Percentiles rank a stretch among this genome's conserved stretches.
phyloP scores from a whole-genome alignment of 2,888 invertebrate genomes.

The Netelia virgata region DNA sequence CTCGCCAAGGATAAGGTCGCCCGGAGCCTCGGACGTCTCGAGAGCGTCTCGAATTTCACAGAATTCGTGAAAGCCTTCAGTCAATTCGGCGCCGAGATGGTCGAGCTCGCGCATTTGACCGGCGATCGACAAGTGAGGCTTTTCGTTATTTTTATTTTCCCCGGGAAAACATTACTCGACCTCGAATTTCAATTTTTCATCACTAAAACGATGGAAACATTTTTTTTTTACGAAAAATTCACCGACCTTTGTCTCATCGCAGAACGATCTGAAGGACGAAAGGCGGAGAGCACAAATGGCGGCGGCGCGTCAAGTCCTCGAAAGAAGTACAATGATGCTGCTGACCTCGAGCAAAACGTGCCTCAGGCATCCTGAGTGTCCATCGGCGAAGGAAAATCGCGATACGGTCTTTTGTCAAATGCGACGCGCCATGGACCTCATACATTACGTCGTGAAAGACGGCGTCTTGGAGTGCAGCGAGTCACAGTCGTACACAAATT shows the following conservation, averaged over 20 bases:
- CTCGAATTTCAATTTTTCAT: background rate
- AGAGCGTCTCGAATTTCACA: slow-evolving; percentile 96
- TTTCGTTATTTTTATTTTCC: background rate
- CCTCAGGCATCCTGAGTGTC: slow-evolving; percentile 97
- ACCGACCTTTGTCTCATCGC: slow-evolving; percentile 70
- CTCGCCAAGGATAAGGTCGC: slow-evolving; percentile 98
- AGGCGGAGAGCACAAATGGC: slow-evolving; percentile 98
- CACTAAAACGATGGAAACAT: background rate
- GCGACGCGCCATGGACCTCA: slow-evolving; percentile 98
- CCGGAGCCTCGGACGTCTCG: slow-evolving; percentile 92
- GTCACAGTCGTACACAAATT: slow-evolving; percentile 83
- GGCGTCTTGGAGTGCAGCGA: slow-evolving; percentile 91
- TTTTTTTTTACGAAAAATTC: background rate
- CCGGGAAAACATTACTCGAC: background rate
- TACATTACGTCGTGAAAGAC: slow-evolving; percentile 98
- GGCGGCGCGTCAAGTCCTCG: slow-evolving; percentile 97
- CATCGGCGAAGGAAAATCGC: slow-evolving; percentile 96
- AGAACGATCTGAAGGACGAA: slow-evolving; percentile 96
- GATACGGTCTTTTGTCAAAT: slow-evolving; percentile 99
- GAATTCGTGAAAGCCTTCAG: slow-evolving; percentile 99
- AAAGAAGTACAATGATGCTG: slow-evolving; percentile 98
- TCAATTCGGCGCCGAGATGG: slow-evolving; percentile 99
- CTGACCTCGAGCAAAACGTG: slow-evolving; percentile 99
- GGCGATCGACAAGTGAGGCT: slow-evolving; percentile 88
- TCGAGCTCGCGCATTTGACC: slow-evolving; percentile 97